Evolutionary conservation across 2,888 invertebrate genomes (phyloP), one percentile per base, ranked within the genome.

Genomic region (Caenorhabditis zanzibari): DNA sequence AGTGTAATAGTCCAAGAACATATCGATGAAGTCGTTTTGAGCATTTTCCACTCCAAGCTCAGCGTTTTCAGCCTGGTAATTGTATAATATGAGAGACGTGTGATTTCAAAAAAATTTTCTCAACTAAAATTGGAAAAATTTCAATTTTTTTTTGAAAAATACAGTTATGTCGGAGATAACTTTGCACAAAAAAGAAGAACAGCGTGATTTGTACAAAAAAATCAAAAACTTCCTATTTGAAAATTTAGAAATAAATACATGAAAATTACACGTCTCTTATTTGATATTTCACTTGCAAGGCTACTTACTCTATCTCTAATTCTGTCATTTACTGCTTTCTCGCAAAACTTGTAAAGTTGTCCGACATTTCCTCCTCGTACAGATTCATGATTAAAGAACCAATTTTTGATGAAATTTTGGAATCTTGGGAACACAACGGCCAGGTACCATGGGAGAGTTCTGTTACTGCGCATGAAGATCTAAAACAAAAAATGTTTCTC

Each of bases 1-100:
- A 3, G 85, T 74, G 58, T 88, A 84, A 9, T 87, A 85, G 24
- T 92, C 88, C 16, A 92, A 82, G 81, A 91, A 91, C 59, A 92
- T 80, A 69, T 92, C 91, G 69, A 92, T 91, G 72, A 91, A 92
- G 59, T 92, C 92, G 12, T 71, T 71, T 6, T 83, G 69, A 10
- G 56, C 32, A 26, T 85, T 81, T 49, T 86, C 81, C 6, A 84
- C 77, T 47, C 81, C 82, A 3, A 71, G 63, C 32, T 71, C n/a
- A 1, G 54, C 64, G 47, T 86, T 84, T 58, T 76, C 76, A 10
- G 38, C 72, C 82, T 85, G 10, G 47, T 28, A 80, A 61, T 63
- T 6, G 35, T n/a, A n/a, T n/a, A n/a, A n/a, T n/a, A n/a, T n/a
- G n/a, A n/a, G n/a, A n/a, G n/a, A n/a, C n/a, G n/a, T n/a, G n/a